Evolutionary conservation across 2,113 vertebrate species (phyloP).

Genomic region (Dendropsophus ebraccatus): DNA sequence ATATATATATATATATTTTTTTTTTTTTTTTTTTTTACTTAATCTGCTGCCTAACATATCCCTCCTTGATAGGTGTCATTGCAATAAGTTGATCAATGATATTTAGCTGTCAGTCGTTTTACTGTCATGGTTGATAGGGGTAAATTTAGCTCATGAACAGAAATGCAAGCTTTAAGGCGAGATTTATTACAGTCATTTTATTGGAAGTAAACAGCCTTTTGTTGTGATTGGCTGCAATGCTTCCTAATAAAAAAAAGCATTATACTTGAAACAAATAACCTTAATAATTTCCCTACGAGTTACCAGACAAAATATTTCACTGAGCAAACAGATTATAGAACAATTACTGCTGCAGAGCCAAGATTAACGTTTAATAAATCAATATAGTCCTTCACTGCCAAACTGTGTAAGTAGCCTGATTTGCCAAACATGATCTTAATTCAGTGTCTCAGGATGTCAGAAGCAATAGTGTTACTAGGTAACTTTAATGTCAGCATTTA

Average conservation of each 20-base stretch:
- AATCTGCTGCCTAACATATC: neutral
- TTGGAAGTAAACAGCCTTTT: neutral
- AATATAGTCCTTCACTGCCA: slow-evolving; percentile 21
- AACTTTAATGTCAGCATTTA: neutral
- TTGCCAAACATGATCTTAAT: neutral
- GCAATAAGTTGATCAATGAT: neutral
- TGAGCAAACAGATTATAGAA: slow-evolving; percentile 12
- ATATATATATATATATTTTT: too few relatives aligned
- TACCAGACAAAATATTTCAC: slow-evolving; percentile 6
- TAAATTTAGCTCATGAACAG: neutral
- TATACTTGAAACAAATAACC: slow-evolving; percentile 21
- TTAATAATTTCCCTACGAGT: neutral
- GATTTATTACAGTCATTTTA: neutral
- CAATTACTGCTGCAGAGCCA: slow-evolving; percentile 20
- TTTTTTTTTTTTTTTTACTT: neutral
- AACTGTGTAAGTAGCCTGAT: neutral
- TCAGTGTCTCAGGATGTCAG: neutral
- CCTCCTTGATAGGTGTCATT: neutral
- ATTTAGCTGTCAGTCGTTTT: too few relatives aligned
- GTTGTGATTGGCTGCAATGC: neutral
- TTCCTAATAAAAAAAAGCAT: slow-evolving; percentile 8
- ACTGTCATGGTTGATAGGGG: neutral
- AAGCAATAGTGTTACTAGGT: neutral
- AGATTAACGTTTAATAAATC: slow-evolving; percentile 34
- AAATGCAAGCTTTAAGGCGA: neutral